Base-by-base conservation (phyloP, 2,113 vertebrate genomes). In the Stegastes partitus region DNA sequence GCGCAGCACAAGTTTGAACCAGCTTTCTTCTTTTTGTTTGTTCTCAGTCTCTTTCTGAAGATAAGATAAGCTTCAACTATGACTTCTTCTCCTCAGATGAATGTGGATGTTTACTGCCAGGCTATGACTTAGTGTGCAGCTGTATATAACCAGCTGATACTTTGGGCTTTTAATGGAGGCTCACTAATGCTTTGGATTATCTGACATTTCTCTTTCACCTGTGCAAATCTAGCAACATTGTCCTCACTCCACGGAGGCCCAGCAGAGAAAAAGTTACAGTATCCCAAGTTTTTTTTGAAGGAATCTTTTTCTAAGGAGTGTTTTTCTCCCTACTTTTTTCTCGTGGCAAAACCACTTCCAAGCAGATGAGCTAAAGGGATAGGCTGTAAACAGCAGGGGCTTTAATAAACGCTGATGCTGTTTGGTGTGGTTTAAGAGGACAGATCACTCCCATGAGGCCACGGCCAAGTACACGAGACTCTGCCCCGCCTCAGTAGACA, bases 351-450 rank as follows among this genome's bases (percentile, higher is more conserved):
- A 72, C 28, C 21, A 55, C 58, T 59, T 74, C 55, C 34, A 73
- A 70, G 37, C 39, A 55, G 26, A 82, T 58, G 55, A 84, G 68
- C 47, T 80, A 47, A 74, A 77, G 58, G 45, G 47, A 68, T 63
- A 53, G 62, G 64, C 31, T 50, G 31, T 59, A 76, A 82, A 78
- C 73, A 63, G 31, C 23, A 11, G 25, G 55, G 18, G 44, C 62
- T 80, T 85, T 79, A 79, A 74, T 82, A 63, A 69, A 66, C 6
- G 31, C 19, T 21, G 25, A 49, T 22, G 49, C 47, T 54, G 57
- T 71, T 88, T 85, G 63, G 65, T 86, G 81, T 0, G 42, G 74
- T 79, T 82, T 22, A 28, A 37, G 67, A 76, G 58, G 78, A 75
- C 62, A 22, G 74, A 81, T 87, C 39, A 63, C 56, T 80, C 90